Percentiles rank a stretch among this genome's conserved stretches.
Conservation (phyloP, 1,140 invertebrate genomes). For the Chironomus tepperi region DNA sequence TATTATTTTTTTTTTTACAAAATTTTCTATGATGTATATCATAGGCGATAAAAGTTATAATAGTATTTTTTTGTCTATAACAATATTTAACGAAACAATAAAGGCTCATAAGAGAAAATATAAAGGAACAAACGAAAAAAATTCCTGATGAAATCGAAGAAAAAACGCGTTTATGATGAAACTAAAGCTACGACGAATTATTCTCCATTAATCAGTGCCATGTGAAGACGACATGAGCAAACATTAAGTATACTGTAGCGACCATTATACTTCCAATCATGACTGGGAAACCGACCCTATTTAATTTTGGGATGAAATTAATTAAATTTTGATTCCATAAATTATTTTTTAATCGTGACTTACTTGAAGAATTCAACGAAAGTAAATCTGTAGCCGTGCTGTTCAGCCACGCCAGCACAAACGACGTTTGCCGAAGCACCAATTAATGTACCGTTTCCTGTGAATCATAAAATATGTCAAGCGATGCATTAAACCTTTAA, state of each 20-base stretch:
- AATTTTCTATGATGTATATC: neutral
- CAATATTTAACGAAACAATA: neutral
- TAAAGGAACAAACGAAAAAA: neutral
- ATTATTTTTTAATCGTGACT: constrained; percentile 30
- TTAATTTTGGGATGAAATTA: neutral
- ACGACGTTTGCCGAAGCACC: constrained; percentile 78
- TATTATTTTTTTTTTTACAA: too few species aligned
- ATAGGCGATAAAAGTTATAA: neutral
- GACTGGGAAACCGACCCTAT: constrained; percentile 66
- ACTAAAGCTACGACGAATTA: neutral
- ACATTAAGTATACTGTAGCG: constrained; percentile 56
- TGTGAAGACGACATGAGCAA: constrained; percentile 55
- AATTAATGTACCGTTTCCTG: constrained; percentile 74
- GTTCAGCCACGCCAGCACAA: constrained; percentile 74
- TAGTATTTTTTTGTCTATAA: neutral
- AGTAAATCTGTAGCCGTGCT: constrained; percentile 70
- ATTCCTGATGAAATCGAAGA: neutral
- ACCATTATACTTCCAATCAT: constrained; percentile 60
- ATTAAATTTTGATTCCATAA: neutral
- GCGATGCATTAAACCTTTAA: neutral
- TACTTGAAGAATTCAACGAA: constrained; percentile 68
- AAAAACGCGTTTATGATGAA: neutral
- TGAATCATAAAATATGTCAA: constrained; percentile 21
- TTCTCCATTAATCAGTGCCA: constrained; percentile 47
- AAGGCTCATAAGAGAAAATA: neutral